A percentile compares a stretch with the other conserved stretches of the same genome.
Conservation (phyloP, 2,888 invertebrate species). For the Pollenia amentaria region DNA sequence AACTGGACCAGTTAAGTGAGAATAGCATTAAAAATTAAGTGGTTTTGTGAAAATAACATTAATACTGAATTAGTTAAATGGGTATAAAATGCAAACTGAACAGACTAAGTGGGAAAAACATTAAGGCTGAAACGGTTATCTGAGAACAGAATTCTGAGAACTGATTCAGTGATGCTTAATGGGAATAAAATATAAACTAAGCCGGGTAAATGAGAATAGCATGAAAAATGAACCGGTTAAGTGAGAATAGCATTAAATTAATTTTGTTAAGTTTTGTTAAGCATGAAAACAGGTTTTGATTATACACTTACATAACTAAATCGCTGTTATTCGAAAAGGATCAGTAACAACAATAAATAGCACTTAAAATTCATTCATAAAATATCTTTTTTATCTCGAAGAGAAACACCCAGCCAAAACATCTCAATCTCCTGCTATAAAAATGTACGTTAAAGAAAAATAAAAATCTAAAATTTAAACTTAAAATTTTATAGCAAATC, state of each 20-base stretch:
- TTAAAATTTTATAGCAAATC: constrained; percentile 62
- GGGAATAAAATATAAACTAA: no score
- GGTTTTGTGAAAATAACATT: neutral
- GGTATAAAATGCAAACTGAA: neutral
- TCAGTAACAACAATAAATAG: no score
- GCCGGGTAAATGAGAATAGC: no score
- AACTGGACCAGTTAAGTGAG: neutral
- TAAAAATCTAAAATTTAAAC: neutral
- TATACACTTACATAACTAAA: no score
- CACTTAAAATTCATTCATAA: no score
- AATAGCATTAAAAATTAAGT: neutral
- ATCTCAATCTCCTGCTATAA: neutral
- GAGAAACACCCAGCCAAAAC: neutral
- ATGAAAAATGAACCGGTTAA: no score
- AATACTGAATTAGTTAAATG: neutral
- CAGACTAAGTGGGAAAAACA: neutral
- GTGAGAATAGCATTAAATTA: no score
- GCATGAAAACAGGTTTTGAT: no score
- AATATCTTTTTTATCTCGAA: neutral
- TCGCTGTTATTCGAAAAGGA: no score
- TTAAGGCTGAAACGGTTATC: neutral
- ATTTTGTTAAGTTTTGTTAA: no score
- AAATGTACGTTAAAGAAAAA: neutral
- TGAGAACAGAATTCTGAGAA: no score
- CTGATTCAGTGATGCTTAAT: no score